Conservation (phyloP, 2,797 vertebrate species). For the Gymnopithys bicolor region DNA sequence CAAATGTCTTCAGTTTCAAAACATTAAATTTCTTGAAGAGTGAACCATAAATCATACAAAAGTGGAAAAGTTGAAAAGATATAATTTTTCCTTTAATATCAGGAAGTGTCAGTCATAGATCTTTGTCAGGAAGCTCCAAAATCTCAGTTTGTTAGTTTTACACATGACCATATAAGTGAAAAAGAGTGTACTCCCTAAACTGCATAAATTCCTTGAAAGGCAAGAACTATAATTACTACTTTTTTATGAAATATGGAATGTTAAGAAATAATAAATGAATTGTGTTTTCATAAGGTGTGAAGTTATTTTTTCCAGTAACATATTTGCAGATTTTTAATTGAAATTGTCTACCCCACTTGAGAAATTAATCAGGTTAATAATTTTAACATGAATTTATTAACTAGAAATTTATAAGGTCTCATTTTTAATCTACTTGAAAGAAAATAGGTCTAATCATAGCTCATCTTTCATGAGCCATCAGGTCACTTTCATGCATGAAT, state of each 20-base stretch:
- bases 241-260: not conserved
- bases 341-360: not conserved
- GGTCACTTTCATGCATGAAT: constrained; percentile 25
- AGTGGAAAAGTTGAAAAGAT: not conserved
- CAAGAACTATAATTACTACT: not conserved
- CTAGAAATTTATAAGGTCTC: not conserved
- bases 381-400: constrained; percentile 40
- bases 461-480: not conserved
- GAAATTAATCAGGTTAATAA: constrained; percentile 41
- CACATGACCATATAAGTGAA: not conserved
- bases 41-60: not conserved
- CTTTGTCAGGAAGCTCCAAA: not conserved
- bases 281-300: not conserved
- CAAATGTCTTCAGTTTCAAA: not conserved
- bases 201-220: not conserved
- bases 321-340: not conserved
- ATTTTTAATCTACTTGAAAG: constrained; percentile 28
- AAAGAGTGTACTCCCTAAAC: not conserved
- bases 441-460: not conserved
- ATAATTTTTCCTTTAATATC: not conserved
- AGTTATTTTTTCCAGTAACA: not conserved
- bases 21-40: not conserved
- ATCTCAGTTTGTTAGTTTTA: not conserved
- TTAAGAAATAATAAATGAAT: not conserved
- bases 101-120: not conserved